Evolutionary conservation across 2,888 invertebrate genomes (phyloP).

Genomic region (Theristus sp.): DNA sequence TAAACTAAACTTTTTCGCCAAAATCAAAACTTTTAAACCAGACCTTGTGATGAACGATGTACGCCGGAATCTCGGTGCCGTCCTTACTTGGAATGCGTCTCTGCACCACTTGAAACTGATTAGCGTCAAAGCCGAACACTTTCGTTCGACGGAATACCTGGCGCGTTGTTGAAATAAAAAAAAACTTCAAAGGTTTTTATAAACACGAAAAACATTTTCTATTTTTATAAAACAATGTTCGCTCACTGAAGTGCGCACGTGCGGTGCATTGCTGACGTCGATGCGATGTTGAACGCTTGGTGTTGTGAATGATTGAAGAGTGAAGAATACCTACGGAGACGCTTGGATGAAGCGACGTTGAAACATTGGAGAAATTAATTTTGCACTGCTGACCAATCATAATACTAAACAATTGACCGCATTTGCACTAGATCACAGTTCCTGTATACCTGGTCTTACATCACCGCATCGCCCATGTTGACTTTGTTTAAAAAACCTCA

Average conservation of each 20-base stretch:
- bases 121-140: slow-evolving; percentile 59
- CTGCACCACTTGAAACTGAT: slow-evolving; percentile 62
- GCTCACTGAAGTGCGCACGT: no score
- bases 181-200: no score
- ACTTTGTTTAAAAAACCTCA: no score
- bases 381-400: slow-evolving; percentile 1
- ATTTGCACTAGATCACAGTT: background rate
- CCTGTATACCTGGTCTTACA: background rate
- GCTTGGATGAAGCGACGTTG: no score
- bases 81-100: slow-evolving; percentile 81
- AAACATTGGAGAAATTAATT: slow-evolving; percentile 9
- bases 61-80: slow-evolving; percentile 85
- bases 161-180: background rate
- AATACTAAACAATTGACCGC: background rate
- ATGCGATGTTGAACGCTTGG: slow-evolving; percentile 73
- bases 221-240: no score
- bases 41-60: slow-evolving; percentile 44
- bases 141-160: slow-evolving; percentile 67
- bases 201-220: no score
- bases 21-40: background rate
- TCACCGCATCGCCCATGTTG: slow-evolving; percentile 14
- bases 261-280: no score
- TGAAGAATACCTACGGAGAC: slow-evolving; percentile 72
- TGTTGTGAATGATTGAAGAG: slow-evolving; percentile 76
- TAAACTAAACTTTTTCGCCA: no score